phyloP scores from a whole-genome alignment of 2,113 vertebrate genomes.

The Cynoglossus semilaevis region DNA sequence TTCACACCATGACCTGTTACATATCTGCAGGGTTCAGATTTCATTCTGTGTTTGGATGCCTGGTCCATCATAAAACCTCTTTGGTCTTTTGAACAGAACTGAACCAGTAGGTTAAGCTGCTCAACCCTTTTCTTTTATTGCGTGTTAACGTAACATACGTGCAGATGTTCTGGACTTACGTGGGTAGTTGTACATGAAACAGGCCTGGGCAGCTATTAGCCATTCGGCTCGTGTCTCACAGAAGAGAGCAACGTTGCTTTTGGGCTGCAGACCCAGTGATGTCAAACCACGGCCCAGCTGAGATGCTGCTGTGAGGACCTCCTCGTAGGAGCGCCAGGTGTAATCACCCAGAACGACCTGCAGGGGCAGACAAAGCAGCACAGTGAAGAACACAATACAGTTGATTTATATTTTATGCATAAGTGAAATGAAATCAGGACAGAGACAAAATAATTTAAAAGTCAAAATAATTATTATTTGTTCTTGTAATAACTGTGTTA shows the following conservation, averaged over 20 bases:
- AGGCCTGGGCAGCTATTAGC: slow-evolving; percentile 90
- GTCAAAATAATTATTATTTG: too few species aligned
- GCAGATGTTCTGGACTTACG: slow-evolving; percentile 74
- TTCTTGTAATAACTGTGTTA: too few species aligned
- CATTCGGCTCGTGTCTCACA: slow-evolving; percentile 95
- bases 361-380: background rate
- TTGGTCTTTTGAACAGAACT: too few species aligned
- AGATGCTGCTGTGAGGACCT: slow-evolving; percentile 76
- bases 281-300: slow-evolving; percentile 87
- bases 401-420: too few species aligned
- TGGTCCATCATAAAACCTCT: too few species aligned
- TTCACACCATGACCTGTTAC: too few species aligned
- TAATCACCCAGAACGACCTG: slow-evolving; percentile 93
- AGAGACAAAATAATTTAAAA: too few species aligned
- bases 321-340: slow-evolving; percentile 86
- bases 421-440: background rate
- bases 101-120: too few species aligned
- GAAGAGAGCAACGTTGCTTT: slow-evolving; percentile 91
- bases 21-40: too few species aligned
- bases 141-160: too few species aligned
- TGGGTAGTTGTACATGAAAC: slow-evolving; percentile 92
- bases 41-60: too few species aligned
- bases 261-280: slow-evolving; percentile 84
- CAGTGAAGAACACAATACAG: background rate
- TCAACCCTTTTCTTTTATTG: too few species aligned